These are phyloP conservation scores for Salpingus planirostris DNA, from an alignment of 2,888 invertebrate species.

Conservation along the genomic window DNA sequence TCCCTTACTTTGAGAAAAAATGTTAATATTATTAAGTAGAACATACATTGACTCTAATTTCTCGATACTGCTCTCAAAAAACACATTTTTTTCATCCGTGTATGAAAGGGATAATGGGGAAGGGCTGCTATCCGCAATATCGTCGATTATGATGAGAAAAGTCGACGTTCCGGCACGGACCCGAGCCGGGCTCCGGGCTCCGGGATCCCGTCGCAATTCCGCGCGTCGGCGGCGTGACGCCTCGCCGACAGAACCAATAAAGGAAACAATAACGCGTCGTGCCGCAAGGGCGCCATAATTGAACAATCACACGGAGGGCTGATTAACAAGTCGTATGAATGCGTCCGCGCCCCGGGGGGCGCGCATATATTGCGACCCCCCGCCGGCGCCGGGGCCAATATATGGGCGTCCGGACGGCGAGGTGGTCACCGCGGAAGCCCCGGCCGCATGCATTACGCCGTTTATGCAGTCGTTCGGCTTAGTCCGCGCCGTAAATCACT, in stretches of 20 bases:
- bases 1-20: too few species aligned
- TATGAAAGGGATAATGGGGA: too few species aligned
- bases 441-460: conserved; percentile 22
- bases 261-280: conserved; percentile 17
- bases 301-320: conserved; percentile 21
- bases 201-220: too few species aligned
- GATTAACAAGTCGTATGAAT: conserved; percentile 31
- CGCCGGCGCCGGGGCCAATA: conserved; percentile 24
- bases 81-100: too few species aligned
- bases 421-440: conserved; percentile 16
- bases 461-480: conserved; percentile 21
- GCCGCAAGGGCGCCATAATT: conserved; percentile 15
- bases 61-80: too few species aligned
- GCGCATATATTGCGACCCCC: conserved; percentile 28
- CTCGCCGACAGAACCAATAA: conserved; percentile 16
- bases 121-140: too few species aligned
- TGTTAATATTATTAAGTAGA: too few species aligned
- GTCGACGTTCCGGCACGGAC: too few species aligned
- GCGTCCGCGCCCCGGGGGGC: conserved; percentile 21
- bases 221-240: background rate
- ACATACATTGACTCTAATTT: too few species aligned
- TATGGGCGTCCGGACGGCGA: conserved; percentile 19
- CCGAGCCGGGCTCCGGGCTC: too few species aligned
- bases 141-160: too few species aligned
- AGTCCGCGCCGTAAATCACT: conserved; percentile 24